Percentiles rank a stretch among this genome's conserved stretches.
Conservation (phyloP, 2,113 vertebrate genomes). For the Malurus alboscapulatus region DNA sequence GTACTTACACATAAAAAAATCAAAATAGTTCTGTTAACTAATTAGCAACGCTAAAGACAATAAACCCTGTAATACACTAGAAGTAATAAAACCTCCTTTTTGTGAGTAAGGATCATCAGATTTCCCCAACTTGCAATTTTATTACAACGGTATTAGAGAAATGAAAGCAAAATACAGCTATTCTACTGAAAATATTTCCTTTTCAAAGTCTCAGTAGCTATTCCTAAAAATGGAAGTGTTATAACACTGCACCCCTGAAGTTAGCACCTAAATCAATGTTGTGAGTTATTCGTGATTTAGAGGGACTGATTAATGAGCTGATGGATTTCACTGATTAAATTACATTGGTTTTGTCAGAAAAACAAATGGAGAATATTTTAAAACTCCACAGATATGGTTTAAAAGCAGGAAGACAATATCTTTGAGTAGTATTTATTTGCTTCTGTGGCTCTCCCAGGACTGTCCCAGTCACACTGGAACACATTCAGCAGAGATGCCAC, state of each 20-base stretch:
- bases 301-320: neutral
- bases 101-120: neutral
- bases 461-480: accelerated
- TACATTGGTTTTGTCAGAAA: neutral
- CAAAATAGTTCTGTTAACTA: conserved; percentile 66
- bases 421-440: neutral
- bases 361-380: neutral
- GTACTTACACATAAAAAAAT: conserved; percentile 40
- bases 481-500: accelerated
- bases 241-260: neutral
- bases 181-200: neutral
- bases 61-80: conserved; percentile 42
- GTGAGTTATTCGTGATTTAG: neutral
- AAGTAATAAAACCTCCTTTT: neutral
- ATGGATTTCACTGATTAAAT: neutral
- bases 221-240: neutral
- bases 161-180: neutral
- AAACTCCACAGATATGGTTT: neutral
- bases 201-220: neutral
- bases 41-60: conserved; percentile 60
- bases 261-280: neutral
- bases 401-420: neutral
- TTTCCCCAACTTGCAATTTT: neutral
- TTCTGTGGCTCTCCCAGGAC: neutral
- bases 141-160: neutral